phyloP scores from a whole-genome alignment of 2,113 vertebrate species.

The Enhydra lutris region DNA sequence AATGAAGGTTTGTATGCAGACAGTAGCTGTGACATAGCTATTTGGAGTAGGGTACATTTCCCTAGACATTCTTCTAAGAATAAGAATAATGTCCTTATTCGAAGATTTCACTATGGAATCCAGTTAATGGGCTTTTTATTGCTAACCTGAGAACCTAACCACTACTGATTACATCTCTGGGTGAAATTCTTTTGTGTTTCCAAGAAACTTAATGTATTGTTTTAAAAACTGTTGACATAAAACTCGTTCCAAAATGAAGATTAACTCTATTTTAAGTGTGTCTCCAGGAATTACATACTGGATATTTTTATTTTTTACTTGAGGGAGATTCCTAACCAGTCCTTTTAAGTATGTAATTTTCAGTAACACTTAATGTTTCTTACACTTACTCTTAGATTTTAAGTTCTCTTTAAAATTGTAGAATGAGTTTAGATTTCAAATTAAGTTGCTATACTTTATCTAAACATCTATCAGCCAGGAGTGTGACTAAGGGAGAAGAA shows the following conservation, averaged over 20 bases:
- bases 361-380: slow-evolving; percentile 7
- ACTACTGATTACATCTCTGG: not conserved
- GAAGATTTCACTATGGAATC: not conserved
- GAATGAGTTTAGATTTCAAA: slow-evolving; percentile 18
- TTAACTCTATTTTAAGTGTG: slow-evolving; percentile 9
- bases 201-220: not conserved
- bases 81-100: not conserved
- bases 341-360: slow-evolving; percentile 35
- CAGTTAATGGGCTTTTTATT: not conserved
- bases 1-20: not conserved
- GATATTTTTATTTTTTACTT: not conserved
- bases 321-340: not conserved
- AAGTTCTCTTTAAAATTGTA: slow-evolving; percentile 31
- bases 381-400: slow-evolving; percentile 46
- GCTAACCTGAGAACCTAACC: not conserved
- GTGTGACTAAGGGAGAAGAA: not conserved
- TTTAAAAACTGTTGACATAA: not conserved
- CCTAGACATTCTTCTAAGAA: not conserved
- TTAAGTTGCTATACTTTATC: not conserved
- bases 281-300: not conserved
- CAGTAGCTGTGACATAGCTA: not conserved
- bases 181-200: not conserved
- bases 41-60: not conserved
- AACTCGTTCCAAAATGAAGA: slow-evolving; percentile 16
- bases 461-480: not conserved